phyloP scores from a whole-genome alignment of 2,113 vertebrate species.

The Eubucco bourcierii region DNA sequence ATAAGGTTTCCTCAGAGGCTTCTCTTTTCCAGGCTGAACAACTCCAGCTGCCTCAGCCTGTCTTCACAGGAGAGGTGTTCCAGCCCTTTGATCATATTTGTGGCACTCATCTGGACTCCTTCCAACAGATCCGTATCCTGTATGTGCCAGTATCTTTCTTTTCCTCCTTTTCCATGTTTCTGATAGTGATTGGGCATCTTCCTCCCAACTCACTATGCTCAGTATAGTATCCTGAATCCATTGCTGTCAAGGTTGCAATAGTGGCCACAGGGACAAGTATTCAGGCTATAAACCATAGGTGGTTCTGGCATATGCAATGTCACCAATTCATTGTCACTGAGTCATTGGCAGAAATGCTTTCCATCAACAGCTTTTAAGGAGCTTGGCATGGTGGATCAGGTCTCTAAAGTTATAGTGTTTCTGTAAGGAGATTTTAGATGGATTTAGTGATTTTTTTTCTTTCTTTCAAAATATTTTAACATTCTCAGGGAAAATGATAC shows the following conservation, averaged over 20 bases:
- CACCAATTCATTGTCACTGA: background rate
- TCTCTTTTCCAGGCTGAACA: too few species aligned
- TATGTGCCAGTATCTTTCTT: background rate
- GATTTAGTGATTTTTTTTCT: too few species aligned
- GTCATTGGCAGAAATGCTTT: background rate
- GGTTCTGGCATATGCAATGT: background rate
- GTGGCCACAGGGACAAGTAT: background rate
- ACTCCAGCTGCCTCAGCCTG: too few species aligned
- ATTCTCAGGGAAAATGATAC: background rate
- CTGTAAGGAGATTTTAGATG: background rate
- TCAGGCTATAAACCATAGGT: background rate
- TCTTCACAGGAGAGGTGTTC: too few species aligned
- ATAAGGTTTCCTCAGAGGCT: too few species aligned
- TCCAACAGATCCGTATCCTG: too few species aligned
- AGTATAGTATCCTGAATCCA: background rate
- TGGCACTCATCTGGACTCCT: too few species aligned
- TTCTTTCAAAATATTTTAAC: background rate
- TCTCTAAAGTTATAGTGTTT: background rate
- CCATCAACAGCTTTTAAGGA: background rate
- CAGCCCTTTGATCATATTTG: too few species aligned
- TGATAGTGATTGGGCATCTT: background rate
- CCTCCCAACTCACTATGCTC: rapidly evolving
- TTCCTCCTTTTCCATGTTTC: background rate
- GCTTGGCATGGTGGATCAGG: background rate
- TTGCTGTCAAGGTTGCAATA: background rate